Percentiles rank a stretch among this genome's conserved stretches.
Conservation (phyloP, 2,888 invertebrate genomes). For the Acanthoscelides obtectus region DNA sequence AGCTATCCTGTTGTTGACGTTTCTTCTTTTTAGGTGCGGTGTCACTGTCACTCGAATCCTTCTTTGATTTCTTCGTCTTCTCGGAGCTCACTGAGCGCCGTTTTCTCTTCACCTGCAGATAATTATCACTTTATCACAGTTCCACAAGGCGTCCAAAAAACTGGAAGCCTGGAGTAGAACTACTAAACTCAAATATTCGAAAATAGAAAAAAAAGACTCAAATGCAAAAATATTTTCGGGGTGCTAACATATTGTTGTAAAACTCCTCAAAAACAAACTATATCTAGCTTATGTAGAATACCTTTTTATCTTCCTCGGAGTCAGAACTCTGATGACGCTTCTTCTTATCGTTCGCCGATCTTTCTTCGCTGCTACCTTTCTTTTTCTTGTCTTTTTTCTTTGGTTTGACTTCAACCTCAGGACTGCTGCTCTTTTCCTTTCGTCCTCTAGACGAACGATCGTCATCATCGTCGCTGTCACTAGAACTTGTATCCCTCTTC, state of each 20-base stretch:
- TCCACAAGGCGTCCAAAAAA: too few species aligned
- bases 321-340: constrained; percentile 57
- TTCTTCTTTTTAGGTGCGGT: constrained; percentile 39
- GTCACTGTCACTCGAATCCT: constrained; percentile 43
- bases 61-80: constrained; percentile 49
- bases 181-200: too few species aligned
- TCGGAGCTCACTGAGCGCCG: constrained; percentile 47
- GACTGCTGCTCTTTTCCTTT: constrained; percentile 50
- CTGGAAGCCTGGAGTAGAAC: too few species aligned
- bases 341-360: constrained; percentile 43
- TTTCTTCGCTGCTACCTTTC: constrained; percentile 51
- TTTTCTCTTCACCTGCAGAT: constrained; percentile 44
- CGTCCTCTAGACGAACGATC: constrained; percentile 42
- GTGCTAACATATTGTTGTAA: too few species aligned
- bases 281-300: too few species aligned
- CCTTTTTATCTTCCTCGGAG: constrained; percentile 57
- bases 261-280: too few species aligned
- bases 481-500: constrained; percentile 50
- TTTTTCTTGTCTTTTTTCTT: constrained; percentile 48
- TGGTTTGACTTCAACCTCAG: constrained; percentile 47
- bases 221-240: too few species aligned
- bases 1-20: constrained; percentile 32
- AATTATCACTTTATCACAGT: too few species aligned
- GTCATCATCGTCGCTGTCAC: constrained; percentile 42
- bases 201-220: too few species aligned